Evolutionary conservation across 2,888 invertebrate genomes (phyloP), one percentile per base, ranked within the genome.

Genomic region (Cataglyphis albicans): DNA sequence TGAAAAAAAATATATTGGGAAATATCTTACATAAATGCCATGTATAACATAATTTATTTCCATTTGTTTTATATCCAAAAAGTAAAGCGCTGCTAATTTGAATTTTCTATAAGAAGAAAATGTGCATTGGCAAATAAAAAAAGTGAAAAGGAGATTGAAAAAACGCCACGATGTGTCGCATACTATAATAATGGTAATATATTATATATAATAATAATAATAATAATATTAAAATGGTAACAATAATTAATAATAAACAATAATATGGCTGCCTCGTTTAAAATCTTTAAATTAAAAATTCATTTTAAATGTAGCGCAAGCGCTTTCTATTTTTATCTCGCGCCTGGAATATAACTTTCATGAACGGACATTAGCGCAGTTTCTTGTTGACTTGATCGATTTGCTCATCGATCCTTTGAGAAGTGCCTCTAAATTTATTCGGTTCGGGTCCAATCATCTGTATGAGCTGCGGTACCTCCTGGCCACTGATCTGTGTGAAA

Each of bases 381-480:
- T 96, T 97, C 93, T 96, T 96, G 95, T 96, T 96, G 89, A 98
- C 97, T 90, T 97, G 95, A 88, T 97, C 97, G 90, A 98, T 97
- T 89, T 98, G 96, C 91, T 97, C 97, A 95, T 98, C 98, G 84
- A 98, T 96, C 90, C 98, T 96, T 89, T 96, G 96, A 84, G 98
- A 98, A 83, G 96, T 96, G 59, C 98, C 98, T 92, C 97, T 96
- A 95, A 98, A 98, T 92, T 97, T 96, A 91, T 96, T 96, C 65
- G 98, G 98, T 95, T 97, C 97, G 12, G 98, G 98, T 32, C 98
- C 98, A 92, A 98, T 97, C 97, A 98, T 97, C 94, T 98, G 98
- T 87, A 98, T 97, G 85, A 98, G 96, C 94, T 98, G 98, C 57
- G 98, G 98, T 89, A 98, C 98, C 95, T 98, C 98, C 87, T 97